Percentiles rank a stretch among this genome's conserved stretches.
Conservation (phyloP, 1,140 invertebrate genomes). For the Patella vulgata region DNA sequence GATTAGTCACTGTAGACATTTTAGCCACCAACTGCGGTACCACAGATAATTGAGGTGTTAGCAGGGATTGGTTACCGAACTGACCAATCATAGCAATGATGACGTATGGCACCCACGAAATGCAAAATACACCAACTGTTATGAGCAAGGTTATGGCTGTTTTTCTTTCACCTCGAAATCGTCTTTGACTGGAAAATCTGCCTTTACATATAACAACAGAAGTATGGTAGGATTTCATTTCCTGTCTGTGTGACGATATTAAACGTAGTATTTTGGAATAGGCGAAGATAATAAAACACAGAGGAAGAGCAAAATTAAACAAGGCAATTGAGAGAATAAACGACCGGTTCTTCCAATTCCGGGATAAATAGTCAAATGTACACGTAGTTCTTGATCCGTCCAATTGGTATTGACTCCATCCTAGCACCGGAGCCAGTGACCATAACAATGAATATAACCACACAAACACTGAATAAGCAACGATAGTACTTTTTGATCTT, state of each 20-base stretch:
- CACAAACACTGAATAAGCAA: constrained; percentile 2
- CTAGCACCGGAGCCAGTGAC: constrained; percentile 24
- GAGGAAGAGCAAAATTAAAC: constrained; percentile 28
- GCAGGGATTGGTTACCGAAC: constrained; percentile 68
- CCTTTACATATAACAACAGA: constrained; percentile 6
- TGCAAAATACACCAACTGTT: constrained; percentile 32
- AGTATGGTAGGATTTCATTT: constrained; percentile 10
- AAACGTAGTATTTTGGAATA: constrained; percentile 27
- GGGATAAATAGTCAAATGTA: constrained; percentile 42
- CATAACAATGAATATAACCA: constrained; percentile 30
- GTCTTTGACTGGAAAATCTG: not conserved
- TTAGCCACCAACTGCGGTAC: constrained; percentile 80
- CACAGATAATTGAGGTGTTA: constrained; percentile 74
- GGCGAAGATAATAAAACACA: constrained; percentile 31
- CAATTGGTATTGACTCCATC: constrained; percentile 32
- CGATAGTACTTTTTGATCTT: constrained; percentile 7
- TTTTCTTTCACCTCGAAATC: constrained; percentile 23
- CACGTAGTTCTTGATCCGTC: constrained; percentile 42
- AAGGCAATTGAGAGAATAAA: constrained; percentile 29
- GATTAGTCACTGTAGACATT: constrained; percentile 81
- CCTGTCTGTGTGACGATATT: constrained; percentile 20
- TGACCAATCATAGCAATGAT: constrained; percentile 80
- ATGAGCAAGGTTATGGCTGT: constrained; percentile 22
- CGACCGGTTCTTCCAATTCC: constrained; percentile 10
- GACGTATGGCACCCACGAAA: constrained; percentile 62